These are phyloP conservation scores for Ciconia maguari DNA, from an alignment of 2,113 vertebrate species.

Conservation along the genomic window DNA sequence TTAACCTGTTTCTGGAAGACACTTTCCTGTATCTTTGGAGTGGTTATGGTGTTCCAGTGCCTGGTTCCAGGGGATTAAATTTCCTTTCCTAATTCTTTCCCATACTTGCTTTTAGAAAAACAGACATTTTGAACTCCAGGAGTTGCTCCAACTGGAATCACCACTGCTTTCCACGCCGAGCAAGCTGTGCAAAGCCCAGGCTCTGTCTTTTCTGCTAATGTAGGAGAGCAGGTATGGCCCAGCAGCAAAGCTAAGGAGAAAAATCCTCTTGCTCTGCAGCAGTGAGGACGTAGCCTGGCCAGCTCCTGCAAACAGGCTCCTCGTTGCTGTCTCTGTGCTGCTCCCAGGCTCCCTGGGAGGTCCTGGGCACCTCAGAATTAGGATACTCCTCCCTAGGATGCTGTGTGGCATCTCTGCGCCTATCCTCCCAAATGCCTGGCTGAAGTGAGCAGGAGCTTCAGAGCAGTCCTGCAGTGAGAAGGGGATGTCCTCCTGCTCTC, in stretches of 20 bases:
- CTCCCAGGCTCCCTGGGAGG: neutral
- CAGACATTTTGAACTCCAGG: neutral
- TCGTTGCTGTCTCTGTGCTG: neutral
- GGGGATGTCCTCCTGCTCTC: neutral
- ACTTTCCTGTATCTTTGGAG: neutral
- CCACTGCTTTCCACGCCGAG: neutral
- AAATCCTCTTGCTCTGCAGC: neutral
- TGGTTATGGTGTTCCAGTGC: neutral
- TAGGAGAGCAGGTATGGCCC: neutral
- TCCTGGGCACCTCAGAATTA: neutral
- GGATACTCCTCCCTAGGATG: neutral
- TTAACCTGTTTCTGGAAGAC: constrained; percentile 24
- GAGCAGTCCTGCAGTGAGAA: neutral
- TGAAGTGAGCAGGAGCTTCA: neutral
- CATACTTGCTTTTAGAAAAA: neutral
- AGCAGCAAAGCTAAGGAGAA: neutral
- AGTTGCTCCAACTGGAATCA: neutral
- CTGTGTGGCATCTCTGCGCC: neutral
- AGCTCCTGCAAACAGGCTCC: neutral
- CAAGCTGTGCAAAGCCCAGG: neutral
- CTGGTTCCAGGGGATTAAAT: neutral
- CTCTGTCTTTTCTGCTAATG: neutral
- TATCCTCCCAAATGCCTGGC: neutral
- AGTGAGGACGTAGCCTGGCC: neutral
- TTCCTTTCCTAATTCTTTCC: neutral